These are phyloP conservation scores for Centropus unirufus DNA, from an alignment of 2,113 vertebrate species.

Conservation along the genomic window DNA sequence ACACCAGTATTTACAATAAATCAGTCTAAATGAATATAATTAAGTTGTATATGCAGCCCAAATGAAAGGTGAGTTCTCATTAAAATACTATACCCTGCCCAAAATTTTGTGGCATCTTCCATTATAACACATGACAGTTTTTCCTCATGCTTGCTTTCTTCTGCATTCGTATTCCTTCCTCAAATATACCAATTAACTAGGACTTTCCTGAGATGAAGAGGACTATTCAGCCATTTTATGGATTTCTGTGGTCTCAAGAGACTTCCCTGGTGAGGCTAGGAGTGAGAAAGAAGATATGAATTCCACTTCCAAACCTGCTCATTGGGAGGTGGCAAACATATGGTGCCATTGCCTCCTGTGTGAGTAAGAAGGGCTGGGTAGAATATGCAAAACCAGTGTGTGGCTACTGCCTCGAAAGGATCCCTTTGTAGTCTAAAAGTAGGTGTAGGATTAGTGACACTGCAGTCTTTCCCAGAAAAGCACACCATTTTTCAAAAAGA, in stretches of 20 bases:
- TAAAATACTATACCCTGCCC: background rate
- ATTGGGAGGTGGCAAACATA: background rate
- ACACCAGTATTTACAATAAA: background rate
- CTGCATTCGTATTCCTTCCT: background rate
- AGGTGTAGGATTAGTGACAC: background rate
- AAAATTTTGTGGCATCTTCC: background rate
- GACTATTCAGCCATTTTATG: conserved; percentile 32
- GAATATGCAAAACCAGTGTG: background rate
- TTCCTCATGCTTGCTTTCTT: background rate
- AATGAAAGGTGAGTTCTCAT: conserved; percentile 7
- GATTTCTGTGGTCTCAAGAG: conserved; percentile 34
- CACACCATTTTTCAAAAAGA: background rate
- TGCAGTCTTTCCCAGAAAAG: background rate
- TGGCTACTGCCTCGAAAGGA: background rate
- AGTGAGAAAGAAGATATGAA: background rate
- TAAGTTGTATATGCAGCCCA: background rate
- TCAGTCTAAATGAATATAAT: background rate
- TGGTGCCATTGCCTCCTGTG: background rate
- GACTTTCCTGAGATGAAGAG: background rate
- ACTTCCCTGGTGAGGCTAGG: background rate
- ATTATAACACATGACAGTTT: background rate
- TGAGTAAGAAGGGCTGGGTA: background rate
- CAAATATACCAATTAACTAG: background rate
- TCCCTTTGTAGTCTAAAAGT: background rate
- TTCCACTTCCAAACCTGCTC: background rate